These are phyloP conservation scores for Apoda limacodes DNA, from an alignment of 2,888 invertebrate species.

Conservation along the genomic window DNA sequence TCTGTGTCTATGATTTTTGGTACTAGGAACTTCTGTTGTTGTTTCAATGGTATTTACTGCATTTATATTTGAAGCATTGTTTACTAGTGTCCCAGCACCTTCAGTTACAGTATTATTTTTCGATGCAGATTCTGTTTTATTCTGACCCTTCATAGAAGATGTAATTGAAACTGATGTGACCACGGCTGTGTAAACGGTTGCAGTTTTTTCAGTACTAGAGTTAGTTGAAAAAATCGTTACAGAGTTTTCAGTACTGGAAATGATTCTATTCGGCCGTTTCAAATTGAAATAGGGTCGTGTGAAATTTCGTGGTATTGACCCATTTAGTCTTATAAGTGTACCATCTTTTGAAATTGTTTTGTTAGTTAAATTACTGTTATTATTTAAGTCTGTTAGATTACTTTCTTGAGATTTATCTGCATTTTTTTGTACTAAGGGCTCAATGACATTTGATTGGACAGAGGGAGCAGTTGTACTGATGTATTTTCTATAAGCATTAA, in stretches of 20 bases:
- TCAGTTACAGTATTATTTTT: conserved; percentile 34
- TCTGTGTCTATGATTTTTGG: conserved; percentile 38
- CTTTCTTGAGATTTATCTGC: too few relatives aligned
- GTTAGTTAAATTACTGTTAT: conserved; percentile 28
- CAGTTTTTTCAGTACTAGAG: conserved; percentile 53
- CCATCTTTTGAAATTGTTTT: conserved; percentile 28
- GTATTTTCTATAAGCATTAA: conserved; percentile 58
- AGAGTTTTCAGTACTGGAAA: conserved; percentile 38
- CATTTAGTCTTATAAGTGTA: conserved; percentile 29
- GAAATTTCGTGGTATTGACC: conserved; percentile 38
- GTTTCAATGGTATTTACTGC: conserved; percentile 36
- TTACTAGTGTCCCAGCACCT: conserved; percentile 23
- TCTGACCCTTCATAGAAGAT: conserved; percentile 59
- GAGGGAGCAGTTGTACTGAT: conserved; percentile 35
- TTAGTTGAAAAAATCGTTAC: conserved; percentile 28
- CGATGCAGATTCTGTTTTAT: conserved; percentile 42
- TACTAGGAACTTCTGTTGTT: conserved; percentile 19
- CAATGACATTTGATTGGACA: conserved; percentile 41
- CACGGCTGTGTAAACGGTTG: conserved; percentile 63
- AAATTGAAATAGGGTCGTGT: conserved; percentile 50
- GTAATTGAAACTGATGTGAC: conserved; percentile 66
- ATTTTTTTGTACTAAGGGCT: conserved; percentile 34
- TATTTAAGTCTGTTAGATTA: conserved; percentile 31
- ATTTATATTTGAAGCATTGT: conserved; percentile 27
- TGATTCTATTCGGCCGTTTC: conserved; percentile 43